Evolutionary conservation across 1,140 invertebrate genomes (phyloP).

Genomic region (Caenorhabditis inopinata): DNA sequence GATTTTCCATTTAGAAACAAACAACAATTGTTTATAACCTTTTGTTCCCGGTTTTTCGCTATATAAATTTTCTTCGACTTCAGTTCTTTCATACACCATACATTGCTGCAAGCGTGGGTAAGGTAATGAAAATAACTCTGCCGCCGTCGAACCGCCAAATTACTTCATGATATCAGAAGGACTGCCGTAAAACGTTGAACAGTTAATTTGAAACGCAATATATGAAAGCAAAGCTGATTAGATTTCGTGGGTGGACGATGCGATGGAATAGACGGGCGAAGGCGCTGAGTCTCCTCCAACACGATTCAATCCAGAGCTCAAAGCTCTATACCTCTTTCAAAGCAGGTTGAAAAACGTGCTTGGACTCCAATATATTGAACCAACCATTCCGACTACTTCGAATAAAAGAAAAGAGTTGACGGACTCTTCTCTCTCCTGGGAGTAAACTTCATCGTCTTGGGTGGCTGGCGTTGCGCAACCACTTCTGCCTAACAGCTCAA

Average conservation of each 20-base stretch:
- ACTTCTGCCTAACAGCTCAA: not conserved
- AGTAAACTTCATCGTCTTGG: conserved; percentile 26
- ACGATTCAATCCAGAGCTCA: too few relatives aligned
- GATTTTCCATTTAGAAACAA: conserved; percentile 18
- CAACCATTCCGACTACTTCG: not conserved
- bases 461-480: conserved; percentile 22
- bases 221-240: conserved; percentile 7
- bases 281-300: too few relatives aligned
- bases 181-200: conserved; percentile 19
- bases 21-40: not conserved
- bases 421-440: conserved; percentile 8
- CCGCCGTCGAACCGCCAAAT: not conserved
- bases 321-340: too few relatives aligned
- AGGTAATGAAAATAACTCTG: conserved; percentile 4
- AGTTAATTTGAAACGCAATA: conserved; percentile 9
- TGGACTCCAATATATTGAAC: conserved; percentile 6
- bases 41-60: not conserved
- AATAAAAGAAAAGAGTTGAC: conserved; percentile 8
- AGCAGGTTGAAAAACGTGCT: not conserved
- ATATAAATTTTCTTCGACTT: not conserved
- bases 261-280: too few relatives aligned
- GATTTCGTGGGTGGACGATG: not conserved
- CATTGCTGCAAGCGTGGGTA: conserved; percentile 2
- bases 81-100: not conserved
- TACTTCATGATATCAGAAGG: not conserved